Evolutionary conservation across 2,888 invertebrate genomes (phyloP), one percentile per base, ranked within the genome.

Genomic region (Zhuqinia jingwanae): DNA sequence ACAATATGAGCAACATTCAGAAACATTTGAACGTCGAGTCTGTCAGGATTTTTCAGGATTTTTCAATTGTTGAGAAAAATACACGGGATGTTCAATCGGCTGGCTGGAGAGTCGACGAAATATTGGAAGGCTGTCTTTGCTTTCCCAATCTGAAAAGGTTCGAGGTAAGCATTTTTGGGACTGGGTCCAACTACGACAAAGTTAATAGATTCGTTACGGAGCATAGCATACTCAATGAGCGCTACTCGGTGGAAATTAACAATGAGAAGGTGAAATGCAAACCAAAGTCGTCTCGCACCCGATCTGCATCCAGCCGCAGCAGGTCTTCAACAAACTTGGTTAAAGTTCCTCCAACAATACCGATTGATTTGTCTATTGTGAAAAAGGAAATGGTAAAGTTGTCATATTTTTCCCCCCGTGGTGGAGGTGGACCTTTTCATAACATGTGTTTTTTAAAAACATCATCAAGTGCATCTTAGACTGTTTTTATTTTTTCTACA

Each of bases 101-200:
- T 0, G n/a, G 0, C 0, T 78, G 78, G 78, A 60, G 78, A 17
- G 25, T 78, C 0, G 63, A 78, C 11, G 78, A 78, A 30, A 22
- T 78, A 13, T 22, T 78, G 10, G 25, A 25, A 6, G 45, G 45
- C 0, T 63, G 78, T 27, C 8, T 11, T 2, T 78, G 63, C 11
- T 22, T 78, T 22, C 78, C 78, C 6, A 78, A 78, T 11, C 15
- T 78, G 0, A 63, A 63, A 25, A 63, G 45, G 30, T 17, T 78
- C 10, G 60, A 60, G 5, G 53, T 60, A 2, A 15, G 25, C 13
- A 42, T 78, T 17, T n/a, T 15, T 17, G 78, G 63, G 0, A 78
- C 22, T 27, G 78, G 60, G 0, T n/a, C 22, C 2, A 78, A 63
- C 27, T 78, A 17, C 27, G 78, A 63, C 17, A 78, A 78, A 17